Evolutionary conservation across 2,113 vertebrate genomes (phyloP), one percentile per base, ranked within the genome.

Genomic region (Tympanuchus pallidicinctus): DNA sequence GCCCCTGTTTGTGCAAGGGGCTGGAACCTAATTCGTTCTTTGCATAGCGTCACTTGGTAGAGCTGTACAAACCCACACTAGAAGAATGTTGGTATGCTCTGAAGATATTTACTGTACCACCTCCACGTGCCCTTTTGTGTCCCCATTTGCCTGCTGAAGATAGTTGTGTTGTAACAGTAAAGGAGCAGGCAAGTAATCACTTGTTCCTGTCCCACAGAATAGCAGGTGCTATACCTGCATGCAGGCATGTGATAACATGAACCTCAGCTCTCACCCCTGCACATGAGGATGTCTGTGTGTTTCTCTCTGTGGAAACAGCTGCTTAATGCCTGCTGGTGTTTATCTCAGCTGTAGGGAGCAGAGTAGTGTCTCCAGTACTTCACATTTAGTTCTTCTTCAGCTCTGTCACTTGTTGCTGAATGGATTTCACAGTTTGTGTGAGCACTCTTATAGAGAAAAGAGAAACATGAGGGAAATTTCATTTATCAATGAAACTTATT

Each of bases 221-320:
- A 90, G 88, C 94, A 94, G 90, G 85, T 94, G 94, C 69, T 86
- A 5, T 77, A 92, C 78, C 75, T 92, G n/a, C 6, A 5, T 54
- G 60, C 67, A 56, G 18, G 57, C 86, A 2, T 89, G 84, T 42
- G 94, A 91, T 95, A 91, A 79, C 81, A 74, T 13, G 78, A 87
- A 81, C 47, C 6, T 27, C 38, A 79, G 56, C 59, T 45, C 71
- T 82, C 28, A 54, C 27, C 78, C 8, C 38, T 79, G 67, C 66
- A 57, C 45, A 25, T 63, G 66, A 67, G 56, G 21, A 6, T 56
- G 22, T 70, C 80, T 73, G 10, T 76, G 32, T 50, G 40, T 47
- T 64, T 5, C 32, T 25, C 8, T 82, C 5, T 34, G 2, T 43
- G 18, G 38, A 86, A 30, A 40, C 10, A 10, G 3, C 14, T 84